Evolutionary conservation across 1,140 invertebrate genomes (phyloP).

Genomic region (Ostrea edulis): DNA sequence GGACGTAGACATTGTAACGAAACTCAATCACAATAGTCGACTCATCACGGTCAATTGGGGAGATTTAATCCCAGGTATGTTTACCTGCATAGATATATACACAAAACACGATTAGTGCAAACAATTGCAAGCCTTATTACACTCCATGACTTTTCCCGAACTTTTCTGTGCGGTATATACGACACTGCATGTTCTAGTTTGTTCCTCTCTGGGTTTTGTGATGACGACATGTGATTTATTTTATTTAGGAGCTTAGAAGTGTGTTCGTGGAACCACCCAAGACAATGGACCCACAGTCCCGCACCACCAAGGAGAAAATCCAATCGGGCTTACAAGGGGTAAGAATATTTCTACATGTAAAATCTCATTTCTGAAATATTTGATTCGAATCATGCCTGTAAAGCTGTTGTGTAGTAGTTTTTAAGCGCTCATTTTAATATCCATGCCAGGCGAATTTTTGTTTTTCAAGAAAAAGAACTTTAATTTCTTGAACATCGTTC

Average conservation of each 20-base stretch:
- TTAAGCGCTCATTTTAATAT: no score
- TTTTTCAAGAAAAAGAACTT: no score
- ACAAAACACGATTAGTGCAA: neutral
- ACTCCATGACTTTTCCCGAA: slow-evolving; percentile 15
- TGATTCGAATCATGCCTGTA: no score
- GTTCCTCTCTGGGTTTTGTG: neutral
- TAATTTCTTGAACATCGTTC: no score
- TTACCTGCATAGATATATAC: neutral
- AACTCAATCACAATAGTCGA: neutral
- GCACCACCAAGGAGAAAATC: slow-evolving; percentile 43
- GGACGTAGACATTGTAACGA: neutral
- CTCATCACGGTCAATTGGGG: neutral
- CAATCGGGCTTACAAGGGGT: neutral
- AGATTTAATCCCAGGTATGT: neutral
- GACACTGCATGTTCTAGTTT: neutral
- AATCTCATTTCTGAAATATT: no score
- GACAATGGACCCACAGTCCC: slow-evolving; percentile 34
- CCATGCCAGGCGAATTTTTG: no score
- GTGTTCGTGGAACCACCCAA: slow-evolving; percentile 47
- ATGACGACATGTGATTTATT: slow-evolving; percentile 1
- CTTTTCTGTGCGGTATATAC: neutral
- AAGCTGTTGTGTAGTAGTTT: no score
- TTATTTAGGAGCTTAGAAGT: slow-evolving; percentile 51
- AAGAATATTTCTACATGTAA: neutral
- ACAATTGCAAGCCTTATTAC: no score